Conservation (phyloP, 92 coral and sea anemone genomes). For the Epizoanthus illoricatus region DNA sequence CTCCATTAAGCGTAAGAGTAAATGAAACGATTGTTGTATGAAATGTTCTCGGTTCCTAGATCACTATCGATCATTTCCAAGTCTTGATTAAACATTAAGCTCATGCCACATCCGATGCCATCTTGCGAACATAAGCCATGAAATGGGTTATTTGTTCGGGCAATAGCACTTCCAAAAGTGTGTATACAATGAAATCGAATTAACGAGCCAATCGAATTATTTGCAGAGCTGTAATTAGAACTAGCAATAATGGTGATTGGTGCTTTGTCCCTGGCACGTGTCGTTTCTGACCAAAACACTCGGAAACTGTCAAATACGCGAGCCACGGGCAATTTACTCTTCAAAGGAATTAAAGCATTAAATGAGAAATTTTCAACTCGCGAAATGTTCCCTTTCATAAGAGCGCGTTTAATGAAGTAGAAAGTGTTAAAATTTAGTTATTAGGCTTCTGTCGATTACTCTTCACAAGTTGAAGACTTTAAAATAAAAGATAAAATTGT, state of each 20-base stretch:
- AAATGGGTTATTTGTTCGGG: conserved; percentile 67
- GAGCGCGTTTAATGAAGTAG: conserved; percentile 18
- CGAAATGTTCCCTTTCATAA: conserved; percentile 5
- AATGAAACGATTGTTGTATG: conserved; percentile 19
- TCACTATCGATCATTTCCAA: conserved; percentile 18
- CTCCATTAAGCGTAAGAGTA: conserved; percentile 17
- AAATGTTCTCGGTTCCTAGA: conserved; percentile 5
- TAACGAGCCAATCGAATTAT: conserved; percentile 71
- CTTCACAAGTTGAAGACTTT: conserved; percentile 3
- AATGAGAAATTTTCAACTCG: conserved; percentile 3
- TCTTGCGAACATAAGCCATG: conserved; percentile 25
- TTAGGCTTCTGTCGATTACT: not conserved
- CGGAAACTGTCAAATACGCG: conserved; percentile 55
- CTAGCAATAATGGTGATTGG: conserved; percentile 65
- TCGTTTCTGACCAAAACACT: conserved; percentile 52
- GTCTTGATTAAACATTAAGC: conserved; percentile 41
- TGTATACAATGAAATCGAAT: conserved; percentile 73
- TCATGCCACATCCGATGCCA: conserved; percentile 25
- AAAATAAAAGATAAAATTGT: not conserved
- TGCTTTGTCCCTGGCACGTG: conserved; percentile 74
- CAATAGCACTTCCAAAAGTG: conserved; percentile 49
- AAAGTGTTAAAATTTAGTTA: conserved; percentile 10
- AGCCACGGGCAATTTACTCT: conserved; percentile 50
- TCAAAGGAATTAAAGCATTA: conserved; percentile 17
- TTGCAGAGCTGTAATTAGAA: conserved; percentile 68